phyloP scores from a whole-genome alignment of 1,140 invertebrate genomes.

The Tetramorium simillimum region DNA sequence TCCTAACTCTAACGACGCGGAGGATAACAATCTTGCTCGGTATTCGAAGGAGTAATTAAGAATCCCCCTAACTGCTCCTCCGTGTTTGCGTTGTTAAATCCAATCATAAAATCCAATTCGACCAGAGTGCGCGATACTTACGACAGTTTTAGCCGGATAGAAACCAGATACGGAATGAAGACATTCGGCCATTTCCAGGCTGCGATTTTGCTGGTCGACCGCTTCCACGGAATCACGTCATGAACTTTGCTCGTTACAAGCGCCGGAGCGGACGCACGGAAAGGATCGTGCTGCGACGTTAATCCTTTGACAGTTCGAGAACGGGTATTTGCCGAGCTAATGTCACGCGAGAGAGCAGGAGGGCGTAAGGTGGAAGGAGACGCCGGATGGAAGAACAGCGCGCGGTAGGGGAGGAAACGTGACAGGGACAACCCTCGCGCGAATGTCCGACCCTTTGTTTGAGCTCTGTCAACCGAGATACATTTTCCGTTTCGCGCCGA shows the following conservation, averaged over 20 bases:
- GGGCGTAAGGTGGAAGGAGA: background rate
- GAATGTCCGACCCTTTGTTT: constrained; percentile 82
- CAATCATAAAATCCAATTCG: constrained; percentile 41
- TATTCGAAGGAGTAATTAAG: background rate
- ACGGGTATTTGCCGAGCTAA: constrained; percentile 77
- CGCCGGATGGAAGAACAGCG: constrained; percentile 30
- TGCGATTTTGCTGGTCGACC: constrained; percentile 53
- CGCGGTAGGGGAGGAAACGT: constrained; percentile 47
- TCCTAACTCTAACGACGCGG: background rate
- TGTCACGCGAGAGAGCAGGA: constrained; percentile 67
- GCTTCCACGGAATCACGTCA: constrained; percentile 40
- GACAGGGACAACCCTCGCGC: constrained; percentile 73
- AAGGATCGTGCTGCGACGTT: constrained; percentile 62
- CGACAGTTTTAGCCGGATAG: constrained; percentile 25
- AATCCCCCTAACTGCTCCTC: background rate
- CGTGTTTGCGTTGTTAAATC: constrained; percentile 22
- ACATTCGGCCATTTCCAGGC: constrained; percentile 43
- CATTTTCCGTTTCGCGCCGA: constrained; percentile 81
- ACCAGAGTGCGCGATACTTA: constrained; percentile 18
- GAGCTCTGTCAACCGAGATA: constrained; percentile 82
- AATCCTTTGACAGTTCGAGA: constrained; percentile 75
- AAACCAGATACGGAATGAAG: constrained; percentile 46
- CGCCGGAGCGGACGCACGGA: constrained; percentile 26
- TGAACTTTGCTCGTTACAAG: constrained; percentile 54
- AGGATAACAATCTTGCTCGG: background rate